Base-by-base conservation (phyloP, 2,888 invertebrate species). In the Nebria brevicollis region DNA sequence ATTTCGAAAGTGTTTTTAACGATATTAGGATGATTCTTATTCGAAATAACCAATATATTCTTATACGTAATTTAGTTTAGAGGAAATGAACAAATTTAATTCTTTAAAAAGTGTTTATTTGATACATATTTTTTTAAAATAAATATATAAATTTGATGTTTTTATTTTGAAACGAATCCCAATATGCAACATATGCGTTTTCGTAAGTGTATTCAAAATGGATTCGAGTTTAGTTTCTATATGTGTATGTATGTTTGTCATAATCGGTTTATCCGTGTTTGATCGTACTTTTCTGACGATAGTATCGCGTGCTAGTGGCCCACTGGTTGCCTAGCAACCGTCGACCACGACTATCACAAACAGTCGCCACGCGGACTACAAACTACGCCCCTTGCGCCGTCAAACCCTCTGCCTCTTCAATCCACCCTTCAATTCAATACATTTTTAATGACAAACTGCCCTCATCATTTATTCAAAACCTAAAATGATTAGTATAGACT, bases 401-500 rank as follows among this genome's bases (percentile, higher is more conserved):
- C 85, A 85, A 85, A 84, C 85, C 84, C 83, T 84, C 84, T 85
- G 85, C 83, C 68, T 26, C 68, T 11, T 68, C 68, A 25, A 25
- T n/a, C 68, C 15, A 15, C 73, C 75, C 80, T 75, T 64, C 75
- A 73, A 80, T 74, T 80, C 80, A 74, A 80, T 88, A 86, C 87
- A 88, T 88, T 87, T 88, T 88, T 88, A 88, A 88, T 88, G 86
- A 84, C 84, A 83, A 83, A 13, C 54, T 11, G 54, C 83, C 85
- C 85, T 87, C 88, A 88, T 88, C 87, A 87, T 88, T 88, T 88
- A 88, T 88, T 88, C 87, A 88, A 84, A 84, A 75, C 84, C 83
- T 85, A 86, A 87, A 87, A 87, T 87, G 87, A 88, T 88, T 88
- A 88, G 87, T 87, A 87, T 54, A 87, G 86, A 86, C 77, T 79